phyloP scores from a whole-genome alignment of 1,140 invertebrate species.

The Drosophila punjabiensis region DNA sequence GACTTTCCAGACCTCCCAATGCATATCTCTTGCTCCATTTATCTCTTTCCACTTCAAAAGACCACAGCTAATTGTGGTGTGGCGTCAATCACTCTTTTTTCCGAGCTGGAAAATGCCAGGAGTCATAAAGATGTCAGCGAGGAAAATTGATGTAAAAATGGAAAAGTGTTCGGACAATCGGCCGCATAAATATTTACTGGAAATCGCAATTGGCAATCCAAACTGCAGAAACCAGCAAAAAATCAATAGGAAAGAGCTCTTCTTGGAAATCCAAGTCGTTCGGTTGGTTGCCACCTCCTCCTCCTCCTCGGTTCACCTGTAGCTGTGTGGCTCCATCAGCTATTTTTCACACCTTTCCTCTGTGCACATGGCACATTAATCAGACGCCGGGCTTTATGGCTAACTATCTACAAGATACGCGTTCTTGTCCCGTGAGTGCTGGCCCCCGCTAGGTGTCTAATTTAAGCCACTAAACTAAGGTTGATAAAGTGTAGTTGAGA shows the following conservation, averaged over 20 bases:
- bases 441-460: slow-evolving; percentile 37
- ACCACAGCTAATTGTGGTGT: slow-evolving; percentile 52
- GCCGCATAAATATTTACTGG: slow-evolving; percentile 50
- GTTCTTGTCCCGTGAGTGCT: not conserved
- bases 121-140: slow-evolving; percentile 42
- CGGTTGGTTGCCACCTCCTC: not conserved
- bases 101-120: slow-evolving; percentile 28
- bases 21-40: slow-evolving; percentile 61
- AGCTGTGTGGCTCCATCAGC: slow-evolving; percentile 4
- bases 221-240: slow-evolving; percentile 8
- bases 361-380: slow-evolving; percentile 53
- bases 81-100: slow-evolving; percentile 54
- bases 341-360: slow-evolving; percentile 52
- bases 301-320: not conserved
- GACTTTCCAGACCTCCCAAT: slow-evolving; percentile 21
- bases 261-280: slow-evolving; percentile 28
- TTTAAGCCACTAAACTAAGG: slow-evolving; percentile 34
- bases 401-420: slow-evolving; percentile 44
- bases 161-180: slow-evolving; percentile 26
- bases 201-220: slow-evolving; percentile 26
- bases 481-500: slow-evolving; percentile 6
- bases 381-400: slow-evolving; percentile 41
- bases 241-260: slow-evolving; percentile 42
- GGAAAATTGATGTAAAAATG: slow-evolving; percentile 4
- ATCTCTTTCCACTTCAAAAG: slow-evolving; percentile 54